phyloP scores from a whole-genome alignment of 2,113 vertebrate genomes.

The Trematocara variabile region DNA sequence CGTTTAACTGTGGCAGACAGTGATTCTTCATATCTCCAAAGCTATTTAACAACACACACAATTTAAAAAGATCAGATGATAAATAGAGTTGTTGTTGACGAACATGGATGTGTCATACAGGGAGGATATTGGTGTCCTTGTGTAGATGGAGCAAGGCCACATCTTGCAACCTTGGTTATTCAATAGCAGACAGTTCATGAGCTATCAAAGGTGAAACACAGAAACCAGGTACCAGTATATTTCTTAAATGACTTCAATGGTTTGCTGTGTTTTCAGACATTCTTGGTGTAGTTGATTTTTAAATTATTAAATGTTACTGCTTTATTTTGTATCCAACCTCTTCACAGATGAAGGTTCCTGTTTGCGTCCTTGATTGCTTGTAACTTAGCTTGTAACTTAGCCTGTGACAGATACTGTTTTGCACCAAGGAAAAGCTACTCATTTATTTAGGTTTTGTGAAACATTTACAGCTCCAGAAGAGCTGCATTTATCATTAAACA shows the following conservation, averaged over 20 bases:
- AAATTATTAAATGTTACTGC: background rate
- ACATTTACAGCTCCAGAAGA: conserved; percentile 56
- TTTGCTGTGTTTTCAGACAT: background rate
- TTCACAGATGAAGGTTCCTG: background rate
- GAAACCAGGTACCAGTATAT: background rate
- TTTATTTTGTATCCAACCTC: background rate
- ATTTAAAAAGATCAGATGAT: background rate
- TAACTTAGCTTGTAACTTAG: background rate
- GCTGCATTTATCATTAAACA: conserved; percentile 59
- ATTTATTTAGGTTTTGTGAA: conserved; percentile 63
- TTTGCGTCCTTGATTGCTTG: conserved; percentile 16
- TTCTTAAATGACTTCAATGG: background rate
- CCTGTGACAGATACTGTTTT: background rate
- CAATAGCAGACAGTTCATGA: background rate
- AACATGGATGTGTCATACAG: background rate
- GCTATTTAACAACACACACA: background rate
- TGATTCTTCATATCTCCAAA: background rate
- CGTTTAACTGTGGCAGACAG: background rate
- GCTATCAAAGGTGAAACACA: background rate
- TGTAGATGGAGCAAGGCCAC: background rate
- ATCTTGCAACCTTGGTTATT: background rate
- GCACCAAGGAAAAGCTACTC: conserved; percentile 13
- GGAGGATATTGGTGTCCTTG: background rate
- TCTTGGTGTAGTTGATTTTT: background rate
- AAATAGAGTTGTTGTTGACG: background rate